Evolutionary conservation across 2,888 invertebrate species (phyloP).

Genomic region (Drosophila conformis): DNA sequence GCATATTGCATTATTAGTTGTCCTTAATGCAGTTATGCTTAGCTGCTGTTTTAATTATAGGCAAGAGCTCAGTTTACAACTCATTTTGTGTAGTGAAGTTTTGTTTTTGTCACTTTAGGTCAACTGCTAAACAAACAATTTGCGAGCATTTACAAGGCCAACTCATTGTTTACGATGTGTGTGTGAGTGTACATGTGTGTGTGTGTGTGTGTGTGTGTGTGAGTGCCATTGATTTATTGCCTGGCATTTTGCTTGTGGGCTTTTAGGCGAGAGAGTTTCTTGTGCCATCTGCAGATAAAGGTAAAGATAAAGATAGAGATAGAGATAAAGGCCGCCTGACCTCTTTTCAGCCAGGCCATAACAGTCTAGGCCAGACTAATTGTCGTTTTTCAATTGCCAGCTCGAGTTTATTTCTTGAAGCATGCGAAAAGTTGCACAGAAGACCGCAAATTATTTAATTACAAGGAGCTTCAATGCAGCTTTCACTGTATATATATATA

Average conservation of each 20-base stretch:
- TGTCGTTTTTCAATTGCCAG: constrained; percentile 73
- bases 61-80: background rate
- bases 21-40: background rate
- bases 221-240: constrained; percentile 75
- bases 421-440: constrained; percentile 61
- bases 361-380: constrained; percentile 57
- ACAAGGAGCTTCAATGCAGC: constrained; percentile 51
- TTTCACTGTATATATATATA: constrained; percentile 11
- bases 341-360: constrained; percentile 57
- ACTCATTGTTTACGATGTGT: constrained; percentile 21
- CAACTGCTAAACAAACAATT: constrained; percentile 53
- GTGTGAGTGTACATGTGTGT: constrained; percentile 17
- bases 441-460: constrained; percentile 79
- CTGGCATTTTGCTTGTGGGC: constrained; percentile 50
- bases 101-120: constrained; percentile 42
- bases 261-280: constrained; percentile 29
- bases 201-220: constrained; percentile 15
- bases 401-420: constrained; percentile 52
- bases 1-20: background rate
- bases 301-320: constrained; percentile 40
- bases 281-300: constrained; percentile 55
- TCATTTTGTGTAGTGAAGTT: constrained; percentile 23
- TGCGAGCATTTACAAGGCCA: constrained; percentile 25
- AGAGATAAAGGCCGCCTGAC: constrained; percentile 43
- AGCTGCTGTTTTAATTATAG: constrained; percentile 1